phyloP scores from a whole-genome alignment of 2,113 vertebrate species.

The Mustela lutreola region DNA sequence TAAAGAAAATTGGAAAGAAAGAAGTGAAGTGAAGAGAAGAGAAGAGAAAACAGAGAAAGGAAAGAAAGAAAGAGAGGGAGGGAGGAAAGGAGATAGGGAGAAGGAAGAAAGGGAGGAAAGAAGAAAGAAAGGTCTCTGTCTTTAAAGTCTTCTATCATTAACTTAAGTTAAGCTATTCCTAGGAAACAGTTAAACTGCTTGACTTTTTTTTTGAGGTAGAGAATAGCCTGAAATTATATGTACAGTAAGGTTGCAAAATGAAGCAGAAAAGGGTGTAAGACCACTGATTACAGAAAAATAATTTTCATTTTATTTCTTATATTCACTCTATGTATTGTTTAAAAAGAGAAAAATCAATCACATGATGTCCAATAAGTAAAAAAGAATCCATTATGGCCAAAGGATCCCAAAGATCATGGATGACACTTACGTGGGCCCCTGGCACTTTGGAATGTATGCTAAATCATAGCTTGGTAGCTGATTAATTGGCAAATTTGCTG shows the following conservation, averaged over 20 bases:
- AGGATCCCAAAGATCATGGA: not conserved
- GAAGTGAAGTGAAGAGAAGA: not conserved
- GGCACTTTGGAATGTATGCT: not conserved
- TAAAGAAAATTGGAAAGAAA: not conserved
- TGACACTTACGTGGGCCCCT: not conserved
- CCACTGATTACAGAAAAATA: not conserved
- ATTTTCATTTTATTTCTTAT: not conserved
- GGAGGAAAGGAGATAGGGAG: too few relatives aligned
- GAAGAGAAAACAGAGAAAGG: not conserved
- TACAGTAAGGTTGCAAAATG: not conserved
- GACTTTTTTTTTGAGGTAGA: not conserved
- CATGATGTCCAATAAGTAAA: not conserved
- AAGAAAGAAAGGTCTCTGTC: not conserved
- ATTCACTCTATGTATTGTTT: not conserved
- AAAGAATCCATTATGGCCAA: not conserved
- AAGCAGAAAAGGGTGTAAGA: not conserved
- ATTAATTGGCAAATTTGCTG: not conserved
- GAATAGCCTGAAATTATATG: not conserved
- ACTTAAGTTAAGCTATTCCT: not conserved
- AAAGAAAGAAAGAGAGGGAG: not conserved
- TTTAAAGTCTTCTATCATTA: not conserved
- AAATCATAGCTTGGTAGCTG: not conserved
- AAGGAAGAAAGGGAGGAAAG: not conserved
- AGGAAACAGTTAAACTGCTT: not conserved
- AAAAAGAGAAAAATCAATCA: not conserved